Evolutionary conservation across 2,113 vertebrate species (phyloP), one percentile per base, ranked within the genome.

Genomic region (Pterocles gutturalis): DNA sequence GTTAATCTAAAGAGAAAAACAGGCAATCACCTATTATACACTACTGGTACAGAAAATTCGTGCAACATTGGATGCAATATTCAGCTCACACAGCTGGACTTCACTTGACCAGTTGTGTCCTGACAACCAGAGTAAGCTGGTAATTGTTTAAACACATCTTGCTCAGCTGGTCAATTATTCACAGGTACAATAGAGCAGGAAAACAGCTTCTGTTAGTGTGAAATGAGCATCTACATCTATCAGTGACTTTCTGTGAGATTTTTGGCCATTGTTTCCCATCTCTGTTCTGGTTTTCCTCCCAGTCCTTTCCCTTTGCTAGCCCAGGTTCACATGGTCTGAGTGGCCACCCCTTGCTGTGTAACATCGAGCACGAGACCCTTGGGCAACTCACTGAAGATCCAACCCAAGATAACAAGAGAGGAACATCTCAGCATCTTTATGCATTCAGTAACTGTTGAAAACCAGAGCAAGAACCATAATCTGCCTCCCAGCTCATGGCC

Each of bases 121-220:
- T 83, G 54, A 87, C 90, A 71, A 78, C 54, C 15, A 10, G 22
- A 80, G 22, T 34, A 78, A 90, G 34, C 22, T 51, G 76, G 48
- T 29, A 87, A 54, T 75, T 78, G 31, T 83, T 94, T 91, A 96
- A 94, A 77, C 8, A 76, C 20, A 33, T 22, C 29, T 71, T 65
- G 67, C 73, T 93, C 66, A 70, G 73, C 34, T 67, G 71, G 54
- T 81, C 78, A 88, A 64, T 88, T 93, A 94, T 70, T 91, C 79
- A 80, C 72, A 94, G 78, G 65, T 73, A 84, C 29, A 79, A 31
- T 2, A 13, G 60, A 89, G 57, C 45, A 87, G 45, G 13, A 83
- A 69, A 93, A 67, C 34, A 26, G 34, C 60, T 80, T 77, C 36
- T 73, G 28, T 65, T 67, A 66, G 73, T 46, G 77, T 70, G 55